These are phyloP conservation scores for Volucella inflata DNA, from an alignment of 2,888 invertebrate genomes.

Conservation along the genomic window DNA sequence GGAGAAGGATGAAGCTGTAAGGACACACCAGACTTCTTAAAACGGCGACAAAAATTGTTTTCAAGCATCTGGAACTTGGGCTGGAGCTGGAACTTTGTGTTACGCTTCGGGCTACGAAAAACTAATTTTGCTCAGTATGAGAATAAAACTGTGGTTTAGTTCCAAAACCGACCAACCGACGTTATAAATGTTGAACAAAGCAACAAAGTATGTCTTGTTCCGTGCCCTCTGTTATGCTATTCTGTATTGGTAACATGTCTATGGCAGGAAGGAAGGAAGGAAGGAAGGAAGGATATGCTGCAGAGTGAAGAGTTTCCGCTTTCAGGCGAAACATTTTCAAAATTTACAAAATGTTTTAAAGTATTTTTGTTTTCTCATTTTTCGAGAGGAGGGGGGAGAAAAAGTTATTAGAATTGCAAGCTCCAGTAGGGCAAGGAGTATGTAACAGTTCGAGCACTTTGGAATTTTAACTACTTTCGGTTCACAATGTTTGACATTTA, in stretches of 20 bases:
- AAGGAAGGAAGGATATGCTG: slow-evolving; percentile 21
- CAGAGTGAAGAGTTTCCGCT: slow-evolving; percentile 1
- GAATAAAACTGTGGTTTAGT: slow-evolving; percentile 40
- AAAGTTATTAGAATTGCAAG: too few species aligned
- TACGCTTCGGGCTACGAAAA: slow-evolving; percentile 29
- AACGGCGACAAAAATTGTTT: slow-evolving; percentile 26
- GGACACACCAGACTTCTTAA: background rate
- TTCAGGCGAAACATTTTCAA: slow-evolving; percentile 4
- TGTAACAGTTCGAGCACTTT: background rate
- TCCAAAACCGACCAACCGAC: slow-evolving; percentile 2
- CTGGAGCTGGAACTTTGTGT: slow-evolving; percentile 6
- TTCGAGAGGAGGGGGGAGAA: too few species aligned
- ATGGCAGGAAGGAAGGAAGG: background rate
- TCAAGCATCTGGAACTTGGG: slow-evolving; percentile 23
- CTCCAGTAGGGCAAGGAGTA: background rate
- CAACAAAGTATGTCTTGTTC: slow-evolving; percentile 8
- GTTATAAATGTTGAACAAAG: slow-evolving; percentile 38
- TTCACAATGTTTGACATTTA: background rate
- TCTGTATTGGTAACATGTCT: background rate
- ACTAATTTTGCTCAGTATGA: slow-evolving; percentile 19
- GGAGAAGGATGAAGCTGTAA: slow-evolving; percentile 8
- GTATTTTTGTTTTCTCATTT: slow-evolving; percentile 22
- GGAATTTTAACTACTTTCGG: background rate
- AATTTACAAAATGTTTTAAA: slow-evolving; percentile 20
- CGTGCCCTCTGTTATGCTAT: background rate